phyloP scores from a whole-genome alignment of 2,888 invertebrate species.

The Morpho deidamia region DNA sequence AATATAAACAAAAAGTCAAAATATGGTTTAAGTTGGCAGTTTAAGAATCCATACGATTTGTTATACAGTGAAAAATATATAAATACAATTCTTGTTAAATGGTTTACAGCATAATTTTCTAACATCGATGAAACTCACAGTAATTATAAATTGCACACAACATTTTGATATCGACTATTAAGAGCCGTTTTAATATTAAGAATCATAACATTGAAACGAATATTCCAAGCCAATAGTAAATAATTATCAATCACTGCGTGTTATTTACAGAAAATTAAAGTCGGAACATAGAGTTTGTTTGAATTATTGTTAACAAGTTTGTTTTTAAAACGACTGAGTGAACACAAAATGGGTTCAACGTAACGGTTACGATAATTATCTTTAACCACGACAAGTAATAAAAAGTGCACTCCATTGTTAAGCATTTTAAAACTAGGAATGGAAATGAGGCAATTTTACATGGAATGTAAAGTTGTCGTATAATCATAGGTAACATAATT shows the following conservation, averaged over 20 bases:
- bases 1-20: too few relatives aligned
- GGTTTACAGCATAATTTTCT: not conserved
- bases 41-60: too few relatives aligned
- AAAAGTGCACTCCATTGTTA: constrained; percentile 12
- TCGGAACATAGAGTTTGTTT: constrained; percentile 2
- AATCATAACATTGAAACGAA: constrained; percentile 8
- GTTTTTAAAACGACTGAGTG: constrained; percentile 16
- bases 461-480: too few relatives aligned
- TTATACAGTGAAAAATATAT: too few relatives aligned
- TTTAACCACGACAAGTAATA: constrained; percentile 12
- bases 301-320: constrained; percentile 12
- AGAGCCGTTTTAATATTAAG: too few relatives aligned
- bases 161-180: constrained; percentile 3
- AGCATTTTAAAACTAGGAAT: constrained; percentile 7
- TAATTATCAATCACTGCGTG: constrained; percentile 12
- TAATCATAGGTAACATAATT: not conserved
- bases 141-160: constrained; percentile 13
- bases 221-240: constrained; percentile 8
- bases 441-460: constrained; percentile 8
- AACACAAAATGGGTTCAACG: constrained; percentile 20
- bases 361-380: constrained; percentile 14
- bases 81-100: too few relatives aligned
- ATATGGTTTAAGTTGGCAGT: too few relatives aligned
- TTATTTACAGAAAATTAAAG: constrained; percentile 13
- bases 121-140: constrained; percentile 12